Conservation (phyloP, 2,888 invertebrate species). For the Euclidia mi region DNA sequence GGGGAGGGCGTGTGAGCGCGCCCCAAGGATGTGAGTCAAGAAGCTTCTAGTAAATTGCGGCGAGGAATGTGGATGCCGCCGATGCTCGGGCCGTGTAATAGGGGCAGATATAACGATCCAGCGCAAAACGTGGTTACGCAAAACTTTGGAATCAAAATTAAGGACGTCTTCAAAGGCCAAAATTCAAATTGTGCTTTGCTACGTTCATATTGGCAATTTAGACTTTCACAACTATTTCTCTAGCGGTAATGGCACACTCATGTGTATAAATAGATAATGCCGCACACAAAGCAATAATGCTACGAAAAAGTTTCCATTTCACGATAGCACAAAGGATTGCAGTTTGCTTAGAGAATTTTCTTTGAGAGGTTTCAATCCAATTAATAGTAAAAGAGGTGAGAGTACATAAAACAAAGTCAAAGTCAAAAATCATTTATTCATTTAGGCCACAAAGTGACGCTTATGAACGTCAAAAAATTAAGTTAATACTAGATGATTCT, state of each 20-base stretch:
- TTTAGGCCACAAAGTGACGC: too few species aligned
- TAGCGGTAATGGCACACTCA: neutral
- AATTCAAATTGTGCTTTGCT: constrained; percentile 22
- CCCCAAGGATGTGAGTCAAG: constrained; percentile 56
- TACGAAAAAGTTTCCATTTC: too few species aligned
- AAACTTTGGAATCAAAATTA: constrained; percentile 39
- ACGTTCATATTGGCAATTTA: constrained; percentile 18
- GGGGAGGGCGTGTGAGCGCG: constrained; percentile 45
- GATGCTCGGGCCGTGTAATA: constrained; percentile 49
- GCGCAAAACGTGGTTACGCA: constrained; percentile 30
- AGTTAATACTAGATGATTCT: too few species aligned
- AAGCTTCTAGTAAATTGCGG: constrained; percentile 58
- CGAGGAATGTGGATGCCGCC: constrained; percentile 56
- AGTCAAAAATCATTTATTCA: too few species aligned
- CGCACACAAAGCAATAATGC: too few species aligned
- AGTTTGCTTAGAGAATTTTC: neutral
- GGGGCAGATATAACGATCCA: constrained; percentile 39
- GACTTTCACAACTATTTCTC: neutral
- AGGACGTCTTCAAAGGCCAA: constrained; percentile 37
- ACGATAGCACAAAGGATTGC: neutral
- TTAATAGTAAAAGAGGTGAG: constrained; percentile 5
- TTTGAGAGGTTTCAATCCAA: neutral
- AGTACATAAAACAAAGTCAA: too few species aligned
- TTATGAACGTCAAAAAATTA: too few species aligned
- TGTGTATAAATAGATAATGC: too few species aligned